Evolutionary conservation across 2,888 invertebrate genomes (phyloP).

Genomic region (Dasypogon diadema): DNA sequence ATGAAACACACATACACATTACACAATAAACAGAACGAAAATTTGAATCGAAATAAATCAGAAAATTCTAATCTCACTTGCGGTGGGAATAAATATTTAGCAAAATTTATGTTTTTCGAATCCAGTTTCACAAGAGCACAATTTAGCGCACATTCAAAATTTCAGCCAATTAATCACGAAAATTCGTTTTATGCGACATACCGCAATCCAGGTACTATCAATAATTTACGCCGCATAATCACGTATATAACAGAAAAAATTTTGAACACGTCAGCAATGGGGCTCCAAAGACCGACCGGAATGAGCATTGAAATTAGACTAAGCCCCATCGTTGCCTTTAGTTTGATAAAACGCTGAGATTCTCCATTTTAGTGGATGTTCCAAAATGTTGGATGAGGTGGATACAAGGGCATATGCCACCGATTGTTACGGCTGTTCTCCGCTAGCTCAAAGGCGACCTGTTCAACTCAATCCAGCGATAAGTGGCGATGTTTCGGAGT

Average conservation of each 20-base stretch:
- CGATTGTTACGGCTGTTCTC: constrained; percentile 16
- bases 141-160: no score
- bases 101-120: no score
- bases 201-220: neutral
- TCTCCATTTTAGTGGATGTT: constrained; percentile 27
- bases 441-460: neutral
- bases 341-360: constrained; percentile 46
- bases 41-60: no score
- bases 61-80: no score
- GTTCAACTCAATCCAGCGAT: neutral
- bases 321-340: constrained; percentile 30
- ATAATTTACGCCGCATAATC: constrained; percentile 1
- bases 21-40: no score
- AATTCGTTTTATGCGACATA: neutral
- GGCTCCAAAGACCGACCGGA: constrained; percentile 25
- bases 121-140: no score
- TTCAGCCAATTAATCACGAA: neutral
- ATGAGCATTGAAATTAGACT: constrained; percentile 46
- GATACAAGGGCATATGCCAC: constrained; percentile 38
- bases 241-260: constrained; percentile 9
- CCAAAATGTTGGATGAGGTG: constrained; percentile 19
- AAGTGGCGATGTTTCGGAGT: constrained; percentile 38
- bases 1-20: no score
- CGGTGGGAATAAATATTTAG: no score
- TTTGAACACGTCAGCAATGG: neutral